Conservation (phyloP, 2,797 vertebrate genomes). For the Arnoldichthys spilopterus region DNA sequence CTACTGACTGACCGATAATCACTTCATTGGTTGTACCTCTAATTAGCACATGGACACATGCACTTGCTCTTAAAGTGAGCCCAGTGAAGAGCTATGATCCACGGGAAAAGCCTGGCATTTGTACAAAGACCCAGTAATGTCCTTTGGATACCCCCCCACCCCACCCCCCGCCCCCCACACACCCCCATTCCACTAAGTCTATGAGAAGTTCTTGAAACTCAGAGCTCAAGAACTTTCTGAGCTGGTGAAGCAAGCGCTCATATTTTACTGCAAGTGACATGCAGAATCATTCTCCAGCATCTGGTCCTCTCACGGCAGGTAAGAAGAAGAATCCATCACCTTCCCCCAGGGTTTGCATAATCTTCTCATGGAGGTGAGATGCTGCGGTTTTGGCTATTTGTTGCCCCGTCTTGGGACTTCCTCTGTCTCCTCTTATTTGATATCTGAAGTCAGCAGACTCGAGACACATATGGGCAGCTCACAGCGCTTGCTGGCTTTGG, state of each 20-base stretch:
- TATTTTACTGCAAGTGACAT: slow-evolving; percentile 80
- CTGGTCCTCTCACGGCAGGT: slow-evolving; percentile 83
- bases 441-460: slow-evolving; percentile 69
- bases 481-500: slow-evolving; percentile 52
- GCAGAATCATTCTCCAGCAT: slow-evolving; percentile 82
- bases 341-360: slow-evolving; percentile 84
- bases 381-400: slow-evolving; percentile 76
- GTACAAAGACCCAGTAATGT: slow-evolving; percentile 36
- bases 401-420: slow-evolving; percentile 79
- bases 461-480: slow-evolving; percentile 59
- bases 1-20: too few relatives aligned
- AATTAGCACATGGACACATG: background rate
- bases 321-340: slow-evolving; percentile 84
- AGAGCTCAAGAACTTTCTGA: slow-evolving; percentile 68
- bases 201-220: slow-evolving; percentile 74
- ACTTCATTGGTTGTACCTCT: background rate
- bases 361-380: slow-evolving; percentile 81
- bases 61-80: slow-evolving; percentile 2
- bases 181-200: slow-evolving; percentile 65
- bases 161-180: too few relatives aligned
- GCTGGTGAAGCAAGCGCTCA: slow-evolving; percentile 68
- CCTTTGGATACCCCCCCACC: slow-evolving; percentile 59
- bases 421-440: slow-evolving; percentile 77
- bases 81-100: slow-evolving; percentile 26
- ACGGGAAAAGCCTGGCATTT: slow-evolving; percentile 33